Conservation (phyloP, 2,888 invertebrate genomes). For the Eledone cirrhosa region DNA sequence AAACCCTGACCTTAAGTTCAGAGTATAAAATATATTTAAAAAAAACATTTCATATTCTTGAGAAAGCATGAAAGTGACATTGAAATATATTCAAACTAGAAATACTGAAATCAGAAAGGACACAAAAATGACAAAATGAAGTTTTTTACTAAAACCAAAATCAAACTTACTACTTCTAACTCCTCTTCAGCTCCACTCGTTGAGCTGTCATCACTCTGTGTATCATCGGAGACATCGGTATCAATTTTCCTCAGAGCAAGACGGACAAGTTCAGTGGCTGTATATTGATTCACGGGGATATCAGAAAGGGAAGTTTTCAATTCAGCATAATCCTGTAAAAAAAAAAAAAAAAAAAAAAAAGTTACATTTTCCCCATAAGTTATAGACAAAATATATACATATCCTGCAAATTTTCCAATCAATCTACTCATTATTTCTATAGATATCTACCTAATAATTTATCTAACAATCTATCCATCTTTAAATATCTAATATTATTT, state of each 20-base stretch:
- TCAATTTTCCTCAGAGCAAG: conserved; percentile 60
- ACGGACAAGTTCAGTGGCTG: conserved; percentile 60
- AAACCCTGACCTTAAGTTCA: no score
- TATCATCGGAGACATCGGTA: conserved; percentile 37
- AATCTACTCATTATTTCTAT: no score
- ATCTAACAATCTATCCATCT: no score
- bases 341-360: background rate
- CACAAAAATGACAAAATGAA: background rate
- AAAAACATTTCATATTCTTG: no score
- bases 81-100: background rate
- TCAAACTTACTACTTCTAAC: conserved; percentile 50
- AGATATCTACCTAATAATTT: no score
- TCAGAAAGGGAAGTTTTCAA: conserved; percentile 55
- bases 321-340: conserved; percentile 60
- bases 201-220: conserved; percentile 41
- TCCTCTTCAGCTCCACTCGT: conserved; percentile 38
- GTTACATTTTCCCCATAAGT: no score
- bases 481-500: no score
- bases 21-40: no score
- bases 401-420: no score
- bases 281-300: conserved; percentile 60
- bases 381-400: no score
- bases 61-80: no score
- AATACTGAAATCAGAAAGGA: background rate
- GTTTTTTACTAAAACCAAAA: background rate